These are phyloP conservation scores for Mesocricetus auratus DNA, from an alignment of 2,113 vertebrate genomes.

Conservation along the genomic window DNA sequence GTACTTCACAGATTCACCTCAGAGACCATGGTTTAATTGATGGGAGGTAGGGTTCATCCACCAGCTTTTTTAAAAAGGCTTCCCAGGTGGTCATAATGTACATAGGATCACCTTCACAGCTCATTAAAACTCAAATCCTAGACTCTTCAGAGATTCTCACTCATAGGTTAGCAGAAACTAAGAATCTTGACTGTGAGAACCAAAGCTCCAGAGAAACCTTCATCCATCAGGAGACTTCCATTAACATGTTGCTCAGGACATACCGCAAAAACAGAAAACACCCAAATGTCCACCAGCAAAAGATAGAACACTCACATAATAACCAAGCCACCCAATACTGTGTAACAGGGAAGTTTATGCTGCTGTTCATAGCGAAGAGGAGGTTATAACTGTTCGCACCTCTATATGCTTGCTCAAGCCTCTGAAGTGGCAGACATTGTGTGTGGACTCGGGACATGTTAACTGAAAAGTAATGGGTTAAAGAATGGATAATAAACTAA, in stretches of 20 bases:
- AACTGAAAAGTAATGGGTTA: background rate
- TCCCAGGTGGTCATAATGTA: background rate
- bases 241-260: background rate
- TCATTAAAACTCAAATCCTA: background rate
- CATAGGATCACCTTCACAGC: background rate
- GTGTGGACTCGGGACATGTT: background rate
- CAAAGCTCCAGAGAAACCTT: background rate
- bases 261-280: background rate
- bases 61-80: background rate
- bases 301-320: background rate
- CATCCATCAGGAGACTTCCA: background rate
- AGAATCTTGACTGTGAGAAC: background rate
- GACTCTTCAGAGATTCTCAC: background rate
- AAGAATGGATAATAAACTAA: background rate
- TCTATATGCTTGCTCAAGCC: background rate
- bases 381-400: background rate
- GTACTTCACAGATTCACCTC: background rate
- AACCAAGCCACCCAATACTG: background rate
- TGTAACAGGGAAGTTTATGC: background rate
- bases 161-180: background rate
- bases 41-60: background rate
- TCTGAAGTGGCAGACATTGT: background rate
- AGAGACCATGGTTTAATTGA: background rate
- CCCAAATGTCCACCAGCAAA: background rate
- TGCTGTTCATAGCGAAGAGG: background rate